Conservation (phyloP, 2,797 vertebrate genomes). For the Borostomias antarcticus region DNA sequence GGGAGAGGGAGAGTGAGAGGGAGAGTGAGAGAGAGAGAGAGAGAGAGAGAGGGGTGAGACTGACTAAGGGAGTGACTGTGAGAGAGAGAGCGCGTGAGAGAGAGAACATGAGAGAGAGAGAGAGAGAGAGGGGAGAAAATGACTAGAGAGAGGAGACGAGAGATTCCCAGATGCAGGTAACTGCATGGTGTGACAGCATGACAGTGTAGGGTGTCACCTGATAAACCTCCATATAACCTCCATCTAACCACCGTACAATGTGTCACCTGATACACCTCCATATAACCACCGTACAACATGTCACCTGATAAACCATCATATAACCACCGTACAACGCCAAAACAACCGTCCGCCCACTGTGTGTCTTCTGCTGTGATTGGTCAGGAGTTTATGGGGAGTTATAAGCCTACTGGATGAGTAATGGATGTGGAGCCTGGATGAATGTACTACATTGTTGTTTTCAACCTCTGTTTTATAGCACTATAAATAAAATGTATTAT, state of each 20-base stretch:
- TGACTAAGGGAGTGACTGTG: not conserved
- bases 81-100: not conserved
- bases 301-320: not conserved
- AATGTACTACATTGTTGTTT: too few species aligned
- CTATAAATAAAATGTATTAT: too few species aligned
- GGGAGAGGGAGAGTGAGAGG: not conserved
- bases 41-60: too few species aligned
- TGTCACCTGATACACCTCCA: slow-evolving; percentile 1
- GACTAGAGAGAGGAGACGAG: not conserved
- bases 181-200: slow-evolving; percentile 8
- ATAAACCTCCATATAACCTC: not conserved
- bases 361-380: not conserved
- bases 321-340: not conserved
- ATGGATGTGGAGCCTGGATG: not conserved
- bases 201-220: not conserved
- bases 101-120: not conserved
- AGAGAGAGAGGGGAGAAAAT: not conserved
- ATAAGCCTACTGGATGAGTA: too few species aligned
- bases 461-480: too few species aligned
- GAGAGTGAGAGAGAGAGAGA: not conserved
- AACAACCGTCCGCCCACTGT: not conserved
- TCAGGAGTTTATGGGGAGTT: not conserved
- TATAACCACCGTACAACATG: not conserved
- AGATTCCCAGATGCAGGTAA: slow-evolving; percentile 5
- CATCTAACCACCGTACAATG: not conserved